Evolutionary conservation across 2,797 vertebrate species (phyloP).

Genomic region (Rhabdomys pumilio): DNA sequence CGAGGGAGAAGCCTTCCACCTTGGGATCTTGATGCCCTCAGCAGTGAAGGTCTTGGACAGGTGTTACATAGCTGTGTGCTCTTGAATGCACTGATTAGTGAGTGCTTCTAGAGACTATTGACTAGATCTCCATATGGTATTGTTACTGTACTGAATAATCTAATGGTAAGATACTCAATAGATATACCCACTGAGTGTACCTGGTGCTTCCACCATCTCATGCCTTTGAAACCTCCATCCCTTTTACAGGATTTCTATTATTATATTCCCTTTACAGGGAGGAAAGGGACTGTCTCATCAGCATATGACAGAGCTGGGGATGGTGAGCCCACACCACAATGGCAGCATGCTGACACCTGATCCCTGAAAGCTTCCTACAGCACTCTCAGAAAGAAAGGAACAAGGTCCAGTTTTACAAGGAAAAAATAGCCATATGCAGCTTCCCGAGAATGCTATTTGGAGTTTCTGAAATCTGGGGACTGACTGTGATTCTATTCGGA

Average conservation of each 20-base stretch:
- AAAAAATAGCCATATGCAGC: too few species aligned
- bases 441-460: background rate
- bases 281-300: background rate
- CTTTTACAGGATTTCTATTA: background rate
- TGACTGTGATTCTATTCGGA: background rate
- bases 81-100: background rate
- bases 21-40: background rate
- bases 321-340: background rate
- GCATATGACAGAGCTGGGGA: background rate
- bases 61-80: background rate
- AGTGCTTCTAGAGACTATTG: background rate
- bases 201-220: background rate
- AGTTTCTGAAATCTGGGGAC: background rate
- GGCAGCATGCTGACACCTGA: fast-evolving
- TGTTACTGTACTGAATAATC: background rate
- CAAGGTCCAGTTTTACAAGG: background rate
- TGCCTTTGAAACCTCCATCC: background rate
- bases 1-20: background rate
- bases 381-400: background rate
- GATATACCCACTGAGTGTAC: background rate
- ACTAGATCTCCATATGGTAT: background rate
- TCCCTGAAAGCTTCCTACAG: background rate
- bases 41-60: background rate
- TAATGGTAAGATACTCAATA: background rate
- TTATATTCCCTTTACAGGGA: background rate